Conservation (phyloP, 2,113 vertebrate genomes). For the Seriola dumerili region DNA sequence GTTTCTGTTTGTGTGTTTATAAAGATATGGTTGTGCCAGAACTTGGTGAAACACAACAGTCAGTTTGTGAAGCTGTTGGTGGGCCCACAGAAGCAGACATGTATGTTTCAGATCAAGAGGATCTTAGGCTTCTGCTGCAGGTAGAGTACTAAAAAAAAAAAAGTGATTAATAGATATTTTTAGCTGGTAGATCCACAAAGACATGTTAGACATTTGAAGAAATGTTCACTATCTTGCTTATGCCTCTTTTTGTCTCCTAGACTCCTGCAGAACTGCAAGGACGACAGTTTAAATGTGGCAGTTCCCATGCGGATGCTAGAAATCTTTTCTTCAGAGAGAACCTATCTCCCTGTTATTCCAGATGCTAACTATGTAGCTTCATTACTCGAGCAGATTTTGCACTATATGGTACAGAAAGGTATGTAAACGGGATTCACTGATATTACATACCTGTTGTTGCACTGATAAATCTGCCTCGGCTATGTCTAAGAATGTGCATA, state of each 20-base stretch:
- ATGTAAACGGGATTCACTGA: slow-evolving; percentile 21
- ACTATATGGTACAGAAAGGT: slow-evolving; percentile 99
- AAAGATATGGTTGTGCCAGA: slow-evolving; percentile 97
- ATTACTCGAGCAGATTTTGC: slow-evolving; percentile 97
- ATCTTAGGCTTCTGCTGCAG: slow-evolving; percentile 97
- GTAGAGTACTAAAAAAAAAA: slow-evolving; percentile 76
- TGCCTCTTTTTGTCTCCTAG: slow-evolving; percentile 74
- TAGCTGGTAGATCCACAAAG: slow-evolving; percentile 2
- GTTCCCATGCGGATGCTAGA: slow-evolving; percentile 99
- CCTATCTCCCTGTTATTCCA: slow-evolving; percentile 90
- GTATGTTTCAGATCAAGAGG: slow-evolving; percentile 97
- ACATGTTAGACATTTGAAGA: background rate
- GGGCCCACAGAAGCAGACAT: slow-evolving; percentile 90
- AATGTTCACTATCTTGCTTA: background rate
- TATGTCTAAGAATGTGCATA: background rate
- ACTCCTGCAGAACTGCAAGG: slow-evolving; percentile 89
- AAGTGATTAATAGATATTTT: background rate
- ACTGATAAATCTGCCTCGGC: background rate
- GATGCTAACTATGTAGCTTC: slow-evolving; percentile 89
- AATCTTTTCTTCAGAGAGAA: slow-evolving; percentile 94
- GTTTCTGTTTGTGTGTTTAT: slow-evolving; percentile 44
- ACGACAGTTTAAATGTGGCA: slow-evolving; percentile 93
- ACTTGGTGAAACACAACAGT: slow-evolving; percentile 92
- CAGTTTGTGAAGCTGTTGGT: slow-evolving; percentile 92
- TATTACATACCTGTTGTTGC: background rate